Percentiles rank a stretch among this genome's conserved stretches.
Conservation (phyloP, 2,113 vertebrate species). For the Colinus virginianus region DNA sequence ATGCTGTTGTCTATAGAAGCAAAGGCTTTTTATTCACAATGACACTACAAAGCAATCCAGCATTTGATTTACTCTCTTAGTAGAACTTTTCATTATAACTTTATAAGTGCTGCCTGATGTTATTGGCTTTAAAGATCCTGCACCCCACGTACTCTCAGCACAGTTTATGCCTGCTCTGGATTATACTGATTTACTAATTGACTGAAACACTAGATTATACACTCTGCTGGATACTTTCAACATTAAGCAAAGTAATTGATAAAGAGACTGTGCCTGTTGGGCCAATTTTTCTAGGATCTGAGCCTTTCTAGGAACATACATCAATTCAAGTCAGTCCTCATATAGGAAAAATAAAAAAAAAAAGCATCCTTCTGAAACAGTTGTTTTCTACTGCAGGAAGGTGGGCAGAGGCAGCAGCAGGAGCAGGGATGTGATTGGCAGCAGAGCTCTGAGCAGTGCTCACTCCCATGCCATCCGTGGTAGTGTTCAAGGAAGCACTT, state of each 20-base stretch:
- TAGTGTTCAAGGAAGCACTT: slow-evolving; percentile 22
- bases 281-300: slow-evolving; percentile 8
- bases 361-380: background rate
- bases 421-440: background rate
- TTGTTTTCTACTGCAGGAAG: background rate
- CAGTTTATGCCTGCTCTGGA: slow-evolving; percentile 58
- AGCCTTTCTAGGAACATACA: background rate
- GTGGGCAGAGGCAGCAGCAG: background rate
- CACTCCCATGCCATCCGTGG: background rate
- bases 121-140: background rate
- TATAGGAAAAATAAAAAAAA: background rate
- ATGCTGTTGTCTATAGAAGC: background rate
- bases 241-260: slow-evolving; percentile 30
- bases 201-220: slow-evolving; percentile 66
- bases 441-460: slow-evolving; percentile 19
- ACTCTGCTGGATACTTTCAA: slow-evolving; percentile 47
- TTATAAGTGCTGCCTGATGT: slow-evolving; percentile 8
- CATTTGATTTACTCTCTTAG: slow-evolving; percentile 30
- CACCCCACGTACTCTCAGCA: background rate
- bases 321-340: background rate
- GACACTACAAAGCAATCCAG: slow-evolving; percentile 1
- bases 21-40: background rate
- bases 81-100: slow-evolving; percentile 17
- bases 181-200: slow-evolving; percentile 66
- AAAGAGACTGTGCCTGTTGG: background rate